A percentile compares a stretch with the other conserved stretches of the same genome.
Conservation (phyloP, 2,888 invertebrate genomes). For the Myathropa florea region DNA sequence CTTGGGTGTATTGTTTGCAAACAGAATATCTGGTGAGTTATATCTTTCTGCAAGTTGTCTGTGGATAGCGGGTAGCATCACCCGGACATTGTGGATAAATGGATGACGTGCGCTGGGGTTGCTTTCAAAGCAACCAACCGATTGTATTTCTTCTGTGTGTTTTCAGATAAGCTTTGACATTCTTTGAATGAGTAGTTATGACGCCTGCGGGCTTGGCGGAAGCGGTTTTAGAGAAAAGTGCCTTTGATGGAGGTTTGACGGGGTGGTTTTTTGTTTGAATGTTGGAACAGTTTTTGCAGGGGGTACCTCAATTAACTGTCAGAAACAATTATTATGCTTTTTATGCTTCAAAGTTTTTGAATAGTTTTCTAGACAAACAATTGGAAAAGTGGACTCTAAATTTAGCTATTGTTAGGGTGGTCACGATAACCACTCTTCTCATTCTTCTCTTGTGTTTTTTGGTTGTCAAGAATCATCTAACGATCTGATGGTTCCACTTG, state of each 20-base stretch:
- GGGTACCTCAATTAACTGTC: neutral
- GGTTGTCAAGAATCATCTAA: no score
- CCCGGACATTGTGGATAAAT: neutral
- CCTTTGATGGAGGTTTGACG: neutral
- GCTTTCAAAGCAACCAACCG: neutral
- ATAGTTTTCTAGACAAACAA: neutral
- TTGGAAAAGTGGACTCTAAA: no score
- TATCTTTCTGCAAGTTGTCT: neutral
- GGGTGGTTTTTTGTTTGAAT: neutral
- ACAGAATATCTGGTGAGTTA: neutral
- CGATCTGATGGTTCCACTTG: no score
- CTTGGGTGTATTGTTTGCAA: neutral
- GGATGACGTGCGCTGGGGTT: neutral
- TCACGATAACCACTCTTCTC: no score
- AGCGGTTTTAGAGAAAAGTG: neutral
- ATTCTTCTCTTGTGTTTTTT: no score
- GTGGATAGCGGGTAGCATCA: neutral
- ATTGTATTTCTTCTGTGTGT: neutral
- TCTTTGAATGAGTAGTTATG: neutral
- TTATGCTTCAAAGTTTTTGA: neutral
- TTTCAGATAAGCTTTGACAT: neutral
- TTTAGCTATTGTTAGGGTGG: no score
- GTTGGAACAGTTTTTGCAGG: neutral
- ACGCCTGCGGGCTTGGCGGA: neutral
- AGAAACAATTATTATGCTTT: neutral